These are phyloP conservation scores for Neodiprion pinetum DNA, from an alignment of 1,140 invertebrate species.

Conservation along the genomic window DNA sequence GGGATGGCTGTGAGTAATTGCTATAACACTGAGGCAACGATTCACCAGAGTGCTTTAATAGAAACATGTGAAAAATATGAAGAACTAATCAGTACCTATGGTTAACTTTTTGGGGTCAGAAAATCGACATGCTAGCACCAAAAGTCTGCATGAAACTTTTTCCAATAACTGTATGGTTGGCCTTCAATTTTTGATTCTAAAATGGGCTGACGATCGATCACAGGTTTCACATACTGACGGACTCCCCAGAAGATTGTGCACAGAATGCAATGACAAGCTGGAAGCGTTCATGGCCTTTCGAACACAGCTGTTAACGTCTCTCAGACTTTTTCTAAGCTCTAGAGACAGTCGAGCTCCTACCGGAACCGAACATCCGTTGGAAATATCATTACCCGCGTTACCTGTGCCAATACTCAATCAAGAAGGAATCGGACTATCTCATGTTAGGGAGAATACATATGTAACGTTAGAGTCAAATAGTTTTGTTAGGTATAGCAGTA, in stretches of 20 bases:
- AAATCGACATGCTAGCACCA: background rate
- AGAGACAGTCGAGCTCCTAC: background rate
- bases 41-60: background rate
- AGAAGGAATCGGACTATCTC: background rate
- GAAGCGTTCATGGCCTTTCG: conserved; percentile 31
- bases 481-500: background rate
- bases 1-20: conserved; percentile 25
- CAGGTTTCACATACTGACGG: conserved; percentile 28
- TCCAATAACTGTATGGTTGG: background rate
- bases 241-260: conserved; percentile 28
- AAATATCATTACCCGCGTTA: background rate
- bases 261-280: conserved; percentile 33
- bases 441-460: background rate
- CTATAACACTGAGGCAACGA: background rate
- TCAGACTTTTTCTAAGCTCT: conserved; percentile 22
- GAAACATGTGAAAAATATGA: too few relatives aligned
- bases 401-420: background rate
- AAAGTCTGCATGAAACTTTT: too few relatives aligned
- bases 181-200: background rate
- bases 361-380: background rate
- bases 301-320: conserved; percentile 29
- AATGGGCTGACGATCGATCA: conserved; percentile 10
- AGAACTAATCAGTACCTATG: too few relatives aligned
- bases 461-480: conserved; percentile 8
- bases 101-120: background rate